A percentile compares a stretch with the other conserved stretches of the same genome.
phyloP scores from a whole-genome alignment of 2,888 invertebrate genomes.

The Mesoligia furuncula region DNA sequence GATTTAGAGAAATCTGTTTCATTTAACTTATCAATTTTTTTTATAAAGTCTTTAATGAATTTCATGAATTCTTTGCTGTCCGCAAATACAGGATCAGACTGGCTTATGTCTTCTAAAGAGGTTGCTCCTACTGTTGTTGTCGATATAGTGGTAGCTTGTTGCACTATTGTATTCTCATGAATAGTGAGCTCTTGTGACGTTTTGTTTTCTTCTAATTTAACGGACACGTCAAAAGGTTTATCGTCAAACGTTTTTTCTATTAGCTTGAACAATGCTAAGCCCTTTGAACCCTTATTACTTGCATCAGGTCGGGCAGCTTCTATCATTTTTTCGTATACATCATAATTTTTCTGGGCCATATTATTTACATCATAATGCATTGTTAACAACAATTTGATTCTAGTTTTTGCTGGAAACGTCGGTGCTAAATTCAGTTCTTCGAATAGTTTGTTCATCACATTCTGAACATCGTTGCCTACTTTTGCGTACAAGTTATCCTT shows the following conservation, averaged over 20 bases:
- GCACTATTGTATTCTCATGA: not conserved
- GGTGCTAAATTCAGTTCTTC: slow-evolving; percentile 63
- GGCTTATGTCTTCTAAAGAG: slow-evolving; percentile 17
- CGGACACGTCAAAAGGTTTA: slow-evolving; percentile 5
- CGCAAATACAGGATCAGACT: slow-evolving; percentile 33
- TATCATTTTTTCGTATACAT: slow-evolving; percentile 59
- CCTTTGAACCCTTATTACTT: slow-evolving; percentile 38
- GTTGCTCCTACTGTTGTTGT: not conserved
- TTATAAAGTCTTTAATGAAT: slow-evolving; percentile 45
- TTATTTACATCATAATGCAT: slow-evolving; percentile 70
- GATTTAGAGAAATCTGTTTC: slow-evolving; percentile 42
- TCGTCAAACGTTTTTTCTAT: slow-evolving; percentile 60
- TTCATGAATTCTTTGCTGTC: slow-evolving; percentile 50
- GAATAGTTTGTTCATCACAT: slow-evolving; percentile 69
- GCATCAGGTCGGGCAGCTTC: slow-evolving; percentile 45
- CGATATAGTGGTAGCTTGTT: not conserved
- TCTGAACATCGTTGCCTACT: slow-evolving; percentile 64
- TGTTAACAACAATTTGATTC: slow-evolving; percentile 62
- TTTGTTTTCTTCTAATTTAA: slow-evolving; percentile 16
- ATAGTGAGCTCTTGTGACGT: not conserved
- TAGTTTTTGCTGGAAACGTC: slow-evolving; percentile 54
- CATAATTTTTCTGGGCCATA: slow-evolving; percentile 65
- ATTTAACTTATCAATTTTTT: slow-evolving; percentile 43
- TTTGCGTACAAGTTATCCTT: slow-evolving; percentile 63
- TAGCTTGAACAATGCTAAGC: slow-evolving; percentile 47